A percentile compares a stretch with the other conserved stretches of the same genome.
Conservation (phyloP, 1,140 invertebrate genomes). For the Homarus americanus region DNA sequence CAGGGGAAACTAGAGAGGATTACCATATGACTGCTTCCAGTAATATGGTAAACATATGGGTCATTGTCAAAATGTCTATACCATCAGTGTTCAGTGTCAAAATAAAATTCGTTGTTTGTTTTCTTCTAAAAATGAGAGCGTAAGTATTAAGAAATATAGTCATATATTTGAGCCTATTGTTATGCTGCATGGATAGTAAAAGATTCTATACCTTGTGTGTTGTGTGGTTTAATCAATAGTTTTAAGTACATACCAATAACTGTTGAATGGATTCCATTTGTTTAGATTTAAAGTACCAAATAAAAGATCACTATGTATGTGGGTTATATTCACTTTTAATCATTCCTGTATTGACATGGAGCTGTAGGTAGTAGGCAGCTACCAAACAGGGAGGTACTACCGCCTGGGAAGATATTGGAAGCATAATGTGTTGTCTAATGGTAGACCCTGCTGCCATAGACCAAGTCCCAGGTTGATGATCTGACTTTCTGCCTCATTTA, state of each 20-base stretch:
- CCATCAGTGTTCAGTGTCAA: constrained; percentile 63
- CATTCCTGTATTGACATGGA: too few species aligned
- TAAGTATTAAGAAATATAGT: constrained; percentile 30
- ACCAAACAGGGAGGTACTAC: too few species aligned
- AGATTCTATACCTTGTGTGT: constrained; percentile 39
- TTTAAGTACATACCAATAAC: constrained; percentile 29
- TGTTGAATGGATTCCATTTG: constrained; percentile 44
- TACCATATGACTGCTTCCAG: neutral
- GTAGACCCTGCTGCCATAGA: too few species aligned
- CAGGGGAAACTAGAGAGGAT: neutral
- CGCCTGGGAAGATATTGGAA: too few species aligned
- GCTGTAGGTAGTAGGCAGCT: too few species aligned
- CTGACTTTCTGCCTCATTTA: too few species aligned
- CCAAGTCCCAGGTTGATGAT: too few species aligned
- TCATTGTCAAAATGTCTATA: constrained; percentile 57
- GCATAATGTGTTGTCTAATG: too few species aligned
- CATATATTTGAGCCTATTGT: constrained; percentile 45
- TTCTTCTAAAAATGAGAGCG: constrained; percentile 8
- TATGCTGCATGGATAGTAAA: constrained; percentile 42
- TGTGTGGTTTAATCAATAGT: constrained; percentile 41
- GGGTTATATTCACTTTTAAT: neutral
- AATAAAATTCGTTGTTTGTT: constrained; percentile 32
- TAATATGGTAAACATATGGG: constrained; percentile 8
- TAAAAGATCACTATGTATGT: constrained; percentile 2
- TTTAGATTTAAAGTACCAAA: constrained; percentile 45